These are phyloP conservation scores for Salminus brasiliensis DNA, from an alignment of 2,113 vertebrate species.

Conservation along the genomic window DNA sequence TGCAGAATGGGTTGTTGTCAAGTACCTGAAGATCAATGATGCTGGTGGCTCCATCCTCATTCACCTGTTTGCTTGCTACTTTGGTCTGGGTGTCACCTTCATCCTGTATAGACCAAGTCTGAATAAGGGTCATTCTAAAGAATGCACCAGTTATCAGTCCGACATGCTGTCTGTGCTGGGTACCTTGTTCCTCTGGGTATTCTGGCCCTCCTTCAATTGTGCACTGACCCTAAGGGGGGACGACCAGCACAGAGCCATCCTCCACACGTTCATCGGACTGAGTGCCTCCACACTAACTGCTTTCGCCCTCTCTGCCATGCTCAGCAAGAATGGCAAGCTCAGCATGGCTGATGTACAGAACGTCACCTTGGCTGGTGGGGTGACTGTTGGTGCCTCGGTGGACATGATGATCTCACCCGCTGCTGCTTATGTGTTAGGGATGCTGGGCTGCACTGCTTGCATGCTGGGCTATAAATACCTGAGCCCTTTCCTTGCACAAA, in stretches of 20 bases:
- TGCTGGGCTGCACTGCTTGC: conserved; percentile 73
- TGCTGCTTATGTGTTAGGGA: conserved; percentile 76
- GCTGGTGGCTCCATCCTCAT: conserved; percentile 83
- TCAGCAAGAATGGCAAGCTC: conserved; percentile 77
- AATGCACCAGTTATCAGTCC: conserved; percentile 73
- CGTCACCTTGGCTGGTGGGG: conserved; percentile 81
- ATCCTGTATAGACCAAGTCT: conserved; percentile 71
- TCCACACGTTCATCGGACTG: conserved; percentile 83
- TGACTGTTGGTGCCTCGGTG: conserved; percentile 77
- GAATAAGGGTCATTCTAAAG: conserved; percentile 69
- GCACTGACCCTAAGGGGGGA: conserved; percentile 73
- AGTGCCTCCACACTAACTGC: conserved; percentile 78
- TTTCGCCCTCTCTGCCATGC: conserved; percentile 76
- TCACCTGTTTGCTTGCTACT: conserved; percentile 86
- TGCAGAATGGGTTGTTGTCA: conserved; percentile 77
- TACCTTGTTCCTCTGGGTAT: conserved; percentile 85
- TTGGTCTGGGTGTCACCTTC: conserved; percentile 80
- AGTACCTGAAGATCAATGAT: conserved; percentile 76
- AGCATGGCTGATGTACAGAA: conserved; percentile 82
- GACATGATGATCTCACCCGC: conserved; percentile 78
- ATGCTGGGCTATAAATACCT: conserved; percentile 82
- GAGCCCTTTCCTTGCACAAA: conserved; percentile 72
- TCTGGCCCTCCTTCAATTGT: conserved; percentile 86
- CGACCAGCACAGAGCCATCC: conserved; percentile 80
- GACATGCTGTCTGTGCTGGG: conserved; percentile 80